Conservation (phyloP, 1,140 invertebrate genomes). For the Drosophila melanica region DNA sequence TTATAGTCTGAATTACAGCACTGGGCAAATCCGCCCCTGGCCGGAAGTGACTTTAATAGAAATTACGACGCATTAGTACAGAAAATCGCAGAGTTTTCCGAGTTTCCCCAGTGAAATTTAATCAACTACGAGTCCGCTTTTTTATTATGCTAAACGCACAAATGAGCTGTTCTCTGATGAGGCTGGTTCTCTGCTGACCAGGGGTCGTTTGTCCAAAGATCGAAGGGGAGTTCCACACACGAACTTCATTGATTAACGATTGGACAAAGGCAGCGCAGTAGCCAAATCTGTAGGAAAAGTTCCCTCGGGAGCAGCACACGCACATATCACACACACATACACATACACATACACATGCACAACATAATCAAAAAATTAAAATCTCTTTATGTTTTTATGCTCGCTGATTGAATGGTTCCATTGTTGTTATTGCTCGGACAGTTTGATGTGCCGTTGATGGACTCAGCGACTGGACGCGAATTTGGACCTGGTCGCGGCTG, state of each 20-base stretch:
- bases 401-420: slow-evolving; percentile 83
- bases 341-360: slow-evolving; percentile 15
- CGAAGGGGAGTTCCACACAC: slow-evolving; percentile 47
- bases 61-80: slow-evolving; percentile 76
- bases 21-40: background rate
- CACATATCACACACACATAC: slow-evolving; percentile 46
- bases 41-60: slow-evolving; percentile 72
- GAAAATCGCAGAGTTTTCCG: slow-evolving; percentile 30
- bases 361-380: slow-evolving; percentile 84
- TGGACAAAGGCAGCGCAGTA: slow-evolving; percentile 50
- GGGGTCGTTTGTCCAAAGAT: slow-evolving; percentile 45
- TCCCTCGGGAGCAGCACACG: slow-evolving; percentile 53
- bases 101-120: slow-evolving; percentile 68
- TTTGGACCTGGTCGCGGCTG: slow-evolving; percentile 23
- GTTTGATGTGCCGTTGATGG: slow-evolving; percentile 80
- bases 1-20: slow-evolving; percentile 24
- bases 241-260: slow-evolving; percentile 83
- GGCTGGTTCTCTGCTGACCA: slow-evolving; percentile 47
- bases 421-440: slow-evolving; percentile 78
- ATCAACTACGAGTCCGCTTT: slow-evolving; percentile 68
- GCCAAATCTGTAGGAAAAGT: slow-evolving; percentile 30
- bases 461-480: slow-evolving; percentile 46
- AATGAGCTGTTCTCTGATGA: slow-evolving; percentile 54
- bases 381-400: slow-evolving; percentile 83
- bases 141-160: slow-evolving; percentile 80